A percentile compares a stretch with the other conserved stretches of the same genome.
Evolutionary conservation across 2,888 invertebrate species (phyloP).

Genomic region (Drosophila niveifrons): DNA sequence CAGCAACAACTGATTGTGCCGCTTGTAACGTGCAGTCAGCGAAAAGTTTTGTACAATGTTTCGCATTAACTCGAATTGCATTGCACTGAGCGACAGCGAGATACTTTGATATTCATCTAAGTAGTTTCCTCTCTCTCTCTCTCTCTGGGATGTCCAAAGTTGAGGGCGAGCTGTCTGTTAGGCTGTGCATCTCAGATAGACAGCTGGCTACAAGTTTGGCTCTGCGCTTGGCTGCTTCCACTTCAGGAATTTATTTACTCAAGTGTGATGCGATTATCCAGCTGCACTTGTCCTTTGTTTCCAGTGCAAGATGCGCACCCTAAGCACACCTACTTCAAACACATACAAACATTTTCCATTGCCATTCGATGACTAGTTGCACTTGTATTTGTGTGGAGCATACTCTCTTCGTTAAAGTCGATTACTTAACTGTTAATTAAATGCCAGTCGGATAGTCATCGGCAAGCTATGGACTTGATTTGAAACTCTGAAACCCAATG

Average conservation of each 20-base stretch:
- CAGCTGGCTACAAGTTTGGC: constrained; percentile 49
- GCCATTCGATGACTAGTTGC: constrained; percentile 18
- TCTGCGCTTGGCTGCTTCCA: constrained; percentile 55
- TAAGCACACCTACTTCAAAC: constrained; percentile 8
- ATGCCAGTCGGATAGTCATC: constrained; percentile 61
- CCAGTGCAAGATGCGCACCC: constrained; percentile 47
- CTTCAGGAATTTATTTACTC: constrained; percentile 79
- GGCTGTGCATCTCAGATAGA: constrained; percentile 24
- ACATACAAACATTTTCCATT: constrained; percentile 7
- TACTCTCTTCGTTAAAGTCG: constrained; percentile 10
- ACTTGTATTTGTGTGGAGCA: constrained; percentile 9
- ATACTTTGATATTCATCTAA: neutral
- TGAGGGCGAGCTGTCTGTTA: constrained; percentile 16
- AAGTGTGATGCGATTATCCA: constrained; percentile 79
- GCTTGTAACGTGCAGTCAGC: neutral
- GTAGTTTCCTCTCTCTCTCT: neutral
- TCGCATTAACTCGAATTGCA: constrained; percentile 28
- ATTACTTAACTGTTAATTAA: constrained; percentile 63
- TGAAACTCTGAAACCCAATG: constrained; percentile 11
- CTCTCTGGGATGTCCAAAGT: constrained; percentile 12
- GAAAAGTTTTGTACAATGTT: constrained; percentile 17
- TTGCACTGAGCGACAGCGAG: neutral
- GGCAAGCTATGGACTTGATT: constrained; percentile 49
- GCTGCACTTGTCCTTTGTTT: constrained; percentile 74
- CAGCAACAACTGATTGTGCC: neutral